phyloP scores from a whole-genome alignment of 2,888 invertebrate species.

The Oasisia sp. region DNA sequence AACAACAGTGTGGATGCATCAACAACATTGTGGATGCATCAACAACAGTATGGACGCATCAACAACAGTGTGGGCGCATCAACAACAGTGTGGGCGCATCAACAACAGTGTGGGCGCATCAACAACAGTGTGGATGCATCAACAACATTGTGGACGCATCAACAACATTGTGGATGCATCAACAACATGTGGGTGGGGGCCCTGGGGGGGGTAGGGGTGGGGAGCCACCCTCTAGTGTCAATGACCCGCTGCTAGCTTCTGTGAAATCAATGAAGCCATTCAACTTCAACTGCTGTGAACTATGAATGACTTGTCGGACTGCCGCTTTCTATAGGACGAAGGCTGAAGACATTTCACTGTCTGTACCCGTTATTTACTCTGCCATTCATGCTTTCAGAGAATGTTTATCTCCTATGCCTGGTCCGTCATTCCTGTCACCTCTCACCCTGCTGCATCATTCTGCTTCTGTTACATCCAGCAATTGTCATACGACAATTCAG shows the following conservation, averaged over 20 bases:
- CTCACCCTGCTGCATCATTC: neutral
- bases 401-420: neutral
- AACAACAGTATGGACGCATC: no score
- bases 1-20: no score
- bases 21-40: no score
- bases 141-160: no score
- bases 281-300: constrained; percentile 1
- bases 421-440: constrained; percentile 19
- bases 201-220: neutral
- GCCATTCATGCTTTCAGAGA: constrained; percentile 19
- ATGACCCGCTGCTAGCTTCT: neutral
- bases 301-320: constrained; percentile 19
- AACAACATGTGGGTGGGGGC: neutral
- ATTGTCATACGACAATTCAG: neutral
- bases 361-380: constrained; percentile 23
- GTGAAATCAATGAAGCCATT: constrained; percentile 24
- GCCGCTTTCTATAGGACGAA: neutral
- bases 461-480: constrained; percentile 17
- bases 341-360: neutral
- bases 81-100: no score
- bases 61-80: no score
- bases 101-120: no score
- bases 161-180: no score
- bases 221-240: neutral
- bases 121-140: no score